Conservation (phyloP, 2,797 vertebrate genomes). For the Sebastes itinus region DNA sequence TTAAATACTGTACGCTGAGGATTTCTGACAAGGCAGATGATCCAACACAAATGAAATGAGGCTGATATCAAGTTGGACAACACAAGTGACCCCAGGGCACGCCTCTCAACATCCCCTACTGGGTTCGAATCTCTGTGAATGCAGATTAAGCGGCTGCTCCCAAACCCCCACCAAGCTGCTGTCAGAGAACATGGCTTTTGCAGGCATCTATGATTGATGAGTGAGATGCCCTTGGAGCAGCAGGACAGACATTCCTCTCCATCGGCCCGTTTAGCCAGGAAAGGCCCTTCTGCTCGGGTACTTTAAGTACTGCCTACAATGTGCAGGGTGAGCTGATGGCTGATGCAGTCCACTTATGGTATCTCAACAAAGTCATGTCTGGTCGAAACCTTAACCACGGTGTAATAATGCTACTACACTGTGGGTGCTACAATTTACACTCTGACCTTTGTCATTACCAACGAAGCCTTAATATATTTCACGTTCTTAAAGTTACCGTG, state of each 20-base stretch:
- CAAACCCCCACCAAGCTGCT: slow-evolving; percentile 21
- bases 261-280: slow-evolving; percentile 13
- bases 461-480: background rate
- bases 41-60: slow-evolving; percentile 28
- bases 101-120: slow-evolving; percentile 6
- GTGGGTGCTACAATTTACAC: background rate
- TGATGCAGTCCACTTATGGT: background rate
- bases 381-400: background rate
- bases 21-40: slow-evolving; percentile 5
- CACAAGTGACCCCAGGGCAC: slow-evolving; percentile 11
- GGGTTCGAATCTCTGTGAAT: slow-evolving; percentile 28
- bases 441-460: background rate
- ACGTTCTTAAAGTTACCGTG: background rate
- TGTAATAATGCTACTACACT: background rate
- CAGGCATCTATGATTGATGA: slow-evolving; percentile 54
- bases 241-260: slow-evolving; percentile 26
- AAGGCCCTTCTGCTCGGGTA: background rate
- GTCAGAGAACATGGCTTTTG: slow-evolving; percentile 24
- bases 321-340: background rate
- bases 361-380: background rate
- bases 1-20: background rate
- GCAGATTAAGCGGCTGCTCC: slow-evolving; percentile 19
- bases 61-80: slow-evolving; percentile 15
- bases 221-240: slow-evolving; percentile 35
- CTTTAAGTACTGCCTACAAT: background rate